Evolutionary conservation across 2,113 vertebrate genomes (phyloP).

Genomic region (Tyrannus savana): DNA sequence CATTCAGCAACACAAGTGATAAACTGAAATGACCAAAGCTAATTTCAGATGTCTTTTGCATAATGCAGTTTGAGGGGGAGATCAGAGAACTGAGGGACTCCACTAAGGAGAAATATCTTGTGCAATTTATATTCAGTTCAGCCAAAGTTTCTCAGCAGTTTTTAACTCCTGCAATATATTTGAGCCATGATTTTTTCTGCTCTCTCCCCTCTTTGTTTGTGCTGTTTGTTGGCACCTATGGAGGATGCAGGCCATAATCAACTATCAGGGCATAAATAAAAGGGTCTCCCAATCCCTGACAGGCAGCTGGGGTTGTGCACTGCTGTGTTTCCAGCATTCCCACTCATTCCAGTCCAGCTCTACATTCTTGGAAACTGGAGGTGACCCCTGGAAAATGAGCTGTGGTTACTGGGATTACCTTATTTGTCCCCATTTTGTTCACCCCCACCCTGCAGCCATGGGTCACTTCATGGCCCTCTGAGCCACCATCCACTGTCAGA

Average conservation of each 20-base stretch:
- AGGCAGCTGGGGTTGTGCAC: background rate
- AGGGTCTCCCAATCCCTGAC: background rate
- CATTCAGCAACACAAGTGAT: background rate
- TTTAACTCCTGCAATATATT: background rate
- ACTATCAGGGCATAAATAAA: background rate
- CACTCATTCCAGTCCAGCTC: background rate
- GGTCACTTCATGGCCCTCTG: background rate
- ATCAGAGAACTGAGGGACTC: background rate
- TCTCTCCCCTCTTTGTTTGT: background rate
- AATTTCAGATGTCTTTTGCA: slow-evolving; percentile 30
- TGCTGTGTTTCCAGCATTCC: background rate
- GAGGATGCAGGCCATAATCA: background rate
- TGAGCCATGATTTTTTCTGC: background rate
- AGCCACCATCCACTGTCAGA: background rate
- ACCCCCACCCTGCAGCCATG: background rate
- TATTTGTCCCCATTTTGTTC: background rate
- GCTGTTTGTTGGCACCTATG: background rate
- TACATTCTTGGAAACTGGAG: background rate
- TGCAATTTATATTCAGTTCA: background rate
- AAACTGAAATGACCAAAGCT: slow-evolving; percentile 38
- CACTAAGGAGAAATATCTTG: background rate
- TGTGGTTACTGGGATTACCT: background rate
- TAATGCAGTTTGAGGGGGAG: background rate
- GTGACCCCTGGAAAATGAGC: background rate
- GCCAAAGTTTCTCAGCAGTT: background rate